A percentile compares a stretch with the other conserved stretches of the same genome.
phyloP scores from a whole-genome alignment of 2,888 invertebrate genomes.

The Morpho deidamia region DNA sequence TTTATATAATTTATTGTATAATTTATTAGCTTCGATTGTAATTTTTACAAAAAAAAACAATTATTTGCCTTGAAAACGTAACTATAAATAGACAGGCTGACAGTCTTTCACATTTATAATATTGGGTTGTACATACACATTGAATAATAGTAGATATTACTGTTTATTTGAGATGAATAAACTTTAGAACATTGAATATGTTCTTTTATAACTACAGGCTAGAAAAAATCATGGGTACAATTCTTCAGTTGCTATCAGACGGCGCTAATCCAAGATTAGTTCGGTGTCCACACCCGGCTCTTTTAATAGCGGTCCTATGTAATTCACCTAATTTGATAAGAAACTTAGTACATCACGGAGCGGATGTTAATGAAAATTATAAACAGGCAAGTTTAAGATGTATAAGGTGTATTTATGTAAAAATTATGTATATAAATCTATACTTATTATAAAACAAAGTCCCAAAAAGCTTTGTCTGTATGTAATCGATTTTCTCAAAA shows the following conservation, averaged over 20 bases:
- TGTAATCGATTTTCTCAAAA: no score
- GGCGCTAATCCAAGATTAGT: slow-evolving; percentile 54
- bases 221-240: slow-evolving; percentile 41
- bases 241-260: slow-evolving; percentile 44
- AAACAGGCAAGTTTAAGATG: slow-evolving; percentile 34
- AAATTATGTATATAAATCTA: no score
- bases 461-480: no score
- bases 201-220: slow-evolving; percentile 42
- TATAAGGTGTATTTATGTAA: no score
- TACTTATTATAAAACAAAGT: no score
- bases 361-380: slow-evolving; percentile 51
- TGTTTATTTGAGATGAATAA: no score
- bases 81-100: no score
- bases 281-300: slow-evolving; percentile 51
- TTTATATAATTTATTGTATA: no score
- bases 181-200: not conserved
- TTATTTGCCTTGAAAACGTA: no score
- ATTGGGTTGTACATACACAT: not conserved
- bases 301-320: slow-evolving; percentile 44
- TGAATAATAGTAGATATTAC: not conserved
- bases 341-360: slow-evolving; percentile 43
- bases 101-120: no score
- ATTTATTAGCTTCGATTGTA: no score
- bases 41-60: no score
- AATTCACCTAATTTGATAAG: slow-evolving; percentile 41